These are phyloP conservation scores for Leucopsar rothschildi DNA, from an alignment of 2,113 vertebrate species.

Conservation along the genomic window DNA sequence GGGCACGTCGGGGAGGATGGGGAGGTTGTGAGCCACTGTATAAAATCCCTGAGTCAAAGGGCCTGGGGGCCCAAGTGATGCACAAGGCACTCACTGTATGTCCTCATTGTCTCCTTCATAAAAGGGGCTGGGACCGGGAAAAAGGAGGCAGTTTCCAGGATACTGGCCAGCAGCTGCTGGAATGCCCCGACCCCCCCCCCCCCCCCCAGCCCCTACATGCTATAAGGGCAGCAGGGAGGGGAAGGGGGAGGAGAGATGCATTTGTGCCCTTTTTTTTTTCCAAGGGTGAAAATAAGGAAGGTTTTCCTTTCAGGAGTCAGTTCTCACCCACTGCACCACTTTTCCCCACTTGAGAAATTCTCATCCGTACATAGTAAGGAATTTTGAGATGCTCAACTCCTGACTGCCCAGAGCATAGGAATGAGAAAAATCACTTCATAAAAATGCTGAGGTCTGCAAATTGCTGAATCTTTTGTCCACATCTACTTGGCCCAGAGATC, in stretches of 20 bases:
- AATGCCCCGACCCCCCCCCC: constrained; percentile 73
- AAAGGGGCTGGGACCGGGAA: constrained; percentile 76
- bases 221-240: background rate
- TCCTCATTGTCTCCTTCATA: constrained; percentile 79
- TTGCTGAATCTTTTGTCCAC: background rate
- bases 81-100: constrained; percentile 79
- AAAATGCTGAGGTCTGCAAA: background rate
- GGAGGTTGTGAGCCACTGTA: constrained; percentile 50
- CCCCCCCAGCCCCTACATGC: background rate
- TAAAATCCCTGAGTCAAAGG: constrained; percentile 67
- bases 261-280: background rate
- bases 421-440: background rate
- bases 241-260: background rate
- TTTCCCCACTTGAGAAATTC: background rate
- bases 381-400: background rate
- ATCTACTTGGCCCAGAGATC: background rate
- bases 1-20: background rate
- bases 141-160: constrained; percentile 80
- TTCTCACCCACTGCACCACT: background rate
- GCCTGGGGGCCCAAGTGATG: constrained; percentile 67
- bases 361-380: background rate
- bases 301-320: background rate
- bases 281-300: background rate
- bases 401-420: background rate
- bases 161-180: constrained; percentile 76